These are phyloP conservation scores for Rugalucina vietnamica DNA, from an alignment of 2,888 invertebrate genomes.

Conservation along the genomic window DNA sequence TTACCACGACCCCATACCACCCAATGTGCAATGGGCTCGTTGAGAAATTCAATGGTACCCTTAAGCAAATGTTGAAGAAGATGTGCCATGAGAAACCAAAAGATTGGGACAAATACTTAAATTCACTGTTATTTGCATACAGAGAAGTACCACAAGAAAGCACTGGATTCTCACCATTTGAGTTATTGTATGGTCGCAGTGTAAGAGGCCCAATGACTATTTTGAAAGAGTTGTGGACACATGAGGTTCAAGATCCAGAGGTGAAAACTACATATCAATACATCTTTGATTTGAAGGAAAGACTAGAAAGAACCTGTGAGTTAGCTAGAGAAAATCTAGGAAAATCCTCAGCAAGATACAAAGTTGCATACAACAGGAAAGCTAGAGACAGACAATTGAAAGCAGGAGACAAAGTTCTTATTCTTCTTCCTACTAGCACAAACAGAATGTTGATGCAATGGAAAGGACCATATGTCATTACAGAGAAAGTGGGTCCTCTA, in stretches of 20 bases:
- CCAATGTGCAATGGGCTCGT: no score
- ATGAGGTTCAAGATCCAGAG: slow-evolving; percentile 8
- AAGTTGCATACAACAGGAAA: neutral
- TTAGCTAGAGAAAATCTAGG: neutral
- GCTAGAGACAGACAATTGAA: neutral
- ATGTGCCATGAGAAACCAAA: no score
- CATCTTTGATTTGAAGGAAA: neutral
- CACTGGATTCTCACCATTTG: no score
- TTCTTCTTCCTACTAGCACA: neutral
- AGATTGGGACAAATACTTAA: no score
- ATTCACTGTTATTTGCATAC: no score
- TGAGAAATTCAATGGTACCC: no score
- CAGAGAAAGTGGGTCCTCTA: neutral
- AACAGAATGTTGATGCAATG: neutral
- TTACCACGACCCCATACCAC: no score
- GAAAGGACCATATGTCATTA: neutral
- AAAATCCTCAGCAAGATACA: neutral
- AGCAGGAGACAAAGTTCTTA: neutral
- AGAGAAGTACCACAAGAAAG: no score
- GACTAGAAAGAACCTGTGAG: neutral
- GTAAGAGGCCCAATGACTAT: neutral
- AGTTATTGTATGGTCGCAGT: neutral
- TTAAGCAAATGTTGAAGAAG: no score
- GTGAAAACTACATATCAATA: slow-evolving; percentile 54
- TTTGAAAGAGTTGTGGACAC: slow-evolving; percentile 50